Evolutionary conservation across 2,888 invertebrate species (phyloP).

Genomic region (Ceraclea dissimilis): DNA sequence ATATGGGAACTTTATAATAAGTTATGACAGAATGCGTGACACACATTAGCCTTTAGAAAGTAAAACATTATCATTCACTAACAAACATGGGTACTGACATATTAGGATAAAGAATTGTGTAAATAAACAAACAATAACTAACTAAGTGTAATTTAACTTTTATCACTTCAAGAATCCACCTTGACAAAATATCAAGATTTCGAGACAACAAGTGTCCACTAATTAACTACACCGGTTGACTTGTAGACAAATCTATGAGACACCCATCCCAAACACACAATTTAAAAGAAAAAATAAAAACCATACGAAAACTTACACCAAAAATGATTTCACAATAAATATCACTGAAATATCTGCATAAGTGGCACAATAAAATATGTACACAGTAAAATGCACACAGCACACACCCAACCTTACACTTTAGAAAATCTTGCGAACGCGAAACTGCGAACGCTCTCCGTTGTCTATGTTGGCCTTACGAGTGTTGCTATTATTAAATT

Average conservation of each 20-base stretch:
- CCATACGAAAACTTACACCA: slow-evolving; percentile 11
- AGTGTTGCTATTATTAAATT: not conserved
- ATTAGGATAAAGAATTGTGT: not conserved
- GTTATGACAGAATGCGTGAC: slow-evolving; percentile 22
- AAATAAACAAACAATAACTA: not conserved
- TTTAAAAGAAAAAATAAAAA: not conserved
- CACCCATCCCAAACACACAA: not conserved
- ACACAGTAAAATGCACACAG: slow-evolving; percentile 49
- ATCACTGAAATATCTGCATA: slow-evolving; percentile 52
- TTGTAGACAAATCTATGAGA: slow-evolving; percentile 1
- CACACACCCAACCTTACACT: slow-evolving; percentile 42
- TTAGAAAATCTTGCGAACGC: slow-evolving; percentile 46
- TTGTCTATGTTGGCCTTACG: not conserved
- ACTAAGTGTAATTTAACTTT: not conserved
- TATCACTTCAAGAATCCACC: slow-evolving; percentile 4
- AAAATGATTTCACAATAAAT: slow-evolving; percentile 30
- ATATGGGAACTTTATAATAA: slow-evolving; percentile 27
- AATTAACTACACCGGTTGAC: slow-evolving; percentile 21
- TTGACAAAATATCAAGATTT: slow-evolving; percentile 18
- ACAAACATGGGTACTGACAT: slow-evolving; percentile 6
- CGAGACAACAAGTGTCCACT: slow-evolving; percentile 23
- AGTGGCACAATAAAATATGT: slow-evolving; percentile 44
- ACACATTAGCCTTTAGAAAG: slow-evolving; percentile 30
- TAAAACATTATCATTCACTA: slow-evolving; percentile 22
- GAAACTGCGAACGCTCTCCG: slow-evolving; percentile 25